phyloP scores from a whole-genome alignment of 2,797 vertebrate species.

The Toxotes lorentzi region DNA sequence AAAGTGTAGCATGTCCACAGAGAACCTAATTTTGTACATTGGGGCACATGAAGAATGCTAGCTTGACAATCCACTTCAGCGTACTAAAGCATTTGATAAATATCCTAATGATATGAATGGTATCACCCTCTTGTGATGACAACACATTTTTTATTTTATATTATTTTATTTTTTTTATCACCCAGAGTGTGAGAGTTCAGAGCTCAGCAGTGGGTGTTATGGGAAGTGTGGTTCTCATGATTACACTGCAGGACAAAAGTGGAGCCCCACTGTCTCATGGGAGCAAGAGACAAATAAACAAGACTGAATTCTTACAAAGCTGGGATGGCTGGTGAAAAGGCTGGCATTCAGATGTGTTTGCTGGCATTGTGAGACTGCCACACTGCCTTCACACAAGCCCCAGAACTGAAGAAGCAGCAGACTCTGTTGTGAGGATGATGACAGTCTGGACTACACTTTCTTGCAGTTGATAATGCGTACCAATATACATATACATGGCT shows the following conservation, averaged over 20 bases:
- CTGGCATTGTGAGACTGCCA: not conserved
- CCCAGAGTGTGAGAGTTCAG: not conserved
- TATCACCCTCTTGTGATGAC: not conserved
- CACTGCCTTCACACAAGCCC: not conserved
- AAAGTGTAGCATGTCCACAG: too few relatives aligned
- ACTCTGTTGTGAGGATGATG: slow-evolving; percentile 3
- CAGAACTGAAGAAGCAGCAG: not conserved
- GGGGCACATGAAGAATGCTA: not conserved
- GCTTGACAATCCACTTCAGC: not conserved
- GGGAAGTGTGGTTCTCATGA: slow-evolving; percentile 17
- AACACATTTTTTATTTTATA: not conserved
- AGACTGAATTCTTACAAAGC: slow-evolving; percentile 13
- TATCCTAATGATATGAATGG: not conserved
- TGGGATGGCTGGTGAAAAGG: not conserved
- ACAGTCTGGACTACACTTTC: slow-evolving; percentile 18
- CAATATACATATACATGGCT: not conserved
- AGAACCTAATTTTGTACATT: too few relatives aligned
- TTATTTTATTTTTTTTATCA: not conserved
- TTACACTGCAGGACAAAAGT: slow-evolving; percentile 1
- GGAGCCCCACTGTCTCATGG: not conserved
- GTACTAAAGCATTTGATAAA: not conserved
- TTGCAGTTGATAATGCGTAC: slow-evolving; percentile 13
- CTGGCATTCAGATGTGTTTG: slow-evolving; percentile 18
- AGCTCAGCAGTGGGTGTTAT: not conserved
- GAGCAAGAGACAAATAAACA: slow-evolving; percentile 20